Evolutionary conservation across 2,797 vertebrate species (phyloP), one percentile per base, ranked within the genome.

Genomic region (Melanogrammus aeglefinus): DNA sequence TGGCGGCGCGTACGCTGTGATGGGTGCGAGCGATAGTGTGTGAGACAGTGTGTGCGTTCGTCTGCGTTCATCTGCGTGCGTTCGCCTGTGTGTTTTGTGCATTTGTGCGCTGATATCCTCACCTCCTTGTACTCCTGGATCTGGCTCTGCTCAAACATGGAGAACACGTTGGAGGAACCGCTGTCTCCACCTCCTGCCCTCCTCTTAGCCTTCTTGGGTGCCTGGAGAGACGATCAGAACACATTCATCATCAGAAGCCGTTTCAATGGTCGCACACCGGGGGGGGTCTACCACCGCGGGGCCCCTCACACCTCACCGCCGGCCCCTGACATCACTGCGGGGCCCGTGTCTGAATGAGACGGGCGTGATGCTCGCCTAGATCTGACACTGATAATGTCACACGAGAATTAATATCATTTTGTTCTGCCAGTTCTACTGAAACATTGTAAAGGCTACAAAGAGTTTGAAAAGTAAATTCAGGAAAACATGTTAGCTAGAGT

Each of bases 41-140:
- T 10, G 24, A 27, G 63, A 27, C 6, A 8, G 63, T 27, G 94
- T 27, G 57, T 27, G 94, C 94, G 91, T 95, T 94, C 0, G 72
- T 33, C 31, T 33, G 31, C 31, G 31, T 31, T 2, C 4, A 0
- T 38, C 16, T 73, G 72, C 18, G 72, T 21, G 72, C 3, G 31
- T 39, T 3, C 94, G 88, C 16, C 3, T 47, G 57, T 63, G n/a
- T 63, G 57, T 63, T 63, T 14, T 66, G 9, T 27, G 24, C 24
- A 24, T 69, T 24, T 27, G 63, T 27, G 94, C 94, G 91, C 95
- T 94, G 77, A 95, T 94, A 29, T 89, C 39, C 39, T 74, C 39
- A 97, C 97, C 96, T 97, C 97, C 88, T 97, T 97, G 94, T 97
- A 98, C 92, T 97, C 97, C 94, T 98, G 96, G 87, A 98, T 98